Base-by-base conservation (phyloP, 2,888 invertebrate genomes). In the Norana najaformis region DNA sequence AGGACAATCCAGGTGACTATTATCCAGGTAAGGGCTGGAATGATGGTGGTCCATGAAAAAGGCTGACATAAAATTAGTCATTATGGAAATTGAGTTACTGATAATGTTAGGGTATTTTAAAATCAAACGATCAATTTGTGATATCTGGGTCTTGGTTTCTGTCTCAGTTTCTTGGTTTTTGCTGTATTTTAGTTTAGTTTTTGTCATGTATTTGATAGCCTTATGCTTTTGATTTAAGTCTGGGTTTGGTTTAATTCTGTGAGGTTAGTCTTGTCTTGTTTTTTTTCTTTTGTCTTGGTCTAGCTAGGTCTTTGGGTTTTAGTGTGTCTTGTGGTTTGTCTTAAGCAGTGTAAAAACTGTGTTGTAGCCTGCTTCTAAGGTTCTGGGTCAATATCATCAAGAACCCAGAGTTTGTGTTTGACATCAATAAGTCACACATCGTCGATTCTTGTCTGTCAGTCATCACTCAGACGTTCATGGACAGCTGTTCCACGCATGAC, bases 361-460 rank as follows among this genome's bases (percentile, higher is more conserved):
- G 39, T 90, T 89, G 23, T 93, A 96, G 96, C 93, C 95, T 96
- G 92, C 96, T 96, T 35, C 94, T 96, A 91, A 94, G 97, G 94
- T 99, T 99, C 96, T 99, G 99, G 99, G 99, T 99, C 91, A 99
- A 99, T 96, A 96, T 99, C 93, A 99, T 99, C 93, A 99, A 99
- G 96, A 99, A 99, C 96, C 99, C 99, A 89, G 98, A 99, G 95
- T 99, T 99, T 96, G 98, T 99, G 92, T 99, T 99, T 96, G 99
- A 99, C 95, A 98, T 99, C 94, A 97, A 98, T 96, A 99, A 95
- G 96, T 98, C 98, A 92, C 98, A 98, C 95, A 98, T 98, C 93
- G 99, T 99, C 94, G 99, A 99, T 95, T 98, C 98, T 90, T 99
- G 99, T 96, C 96, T 99, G 94, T 98, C 98, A 93, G 99, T 99